Evolutionary conservation across 2,888 invertebrate species (phyloP).

Genomic region (Limulus polyphemus): DNA sequence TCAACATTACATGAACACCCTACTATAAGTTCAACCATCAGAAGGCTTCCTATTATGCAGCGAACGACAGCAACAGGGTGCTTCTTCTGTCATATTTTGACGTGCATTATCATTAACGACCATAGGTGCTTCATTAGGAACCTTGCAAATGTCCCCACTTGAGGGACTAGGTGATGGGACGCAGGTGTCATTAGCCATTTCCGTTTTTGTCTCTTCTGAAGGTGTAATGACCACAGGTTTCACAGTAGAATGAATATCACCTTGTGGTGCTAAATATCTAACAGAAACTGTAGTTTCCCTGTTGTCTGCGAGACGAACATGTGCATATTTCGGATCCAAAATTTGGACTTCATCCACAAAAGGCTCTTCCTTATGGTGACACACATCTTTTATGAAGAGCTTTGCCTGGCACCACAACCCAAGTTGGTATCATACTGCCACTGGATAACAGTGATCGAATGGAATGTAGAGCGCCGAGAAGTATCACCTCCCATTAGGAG

Average conservation of each 20-base stretch:
- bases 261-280: constrained; percentile 1
- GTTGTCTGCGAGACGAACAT: constrained; percentile 3
- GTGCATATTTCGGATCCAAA: constrained; percentile 5
- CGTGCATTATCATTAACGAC: too few relatives aligned
- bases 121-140: too few relatives aligned
- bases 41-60: too few relatives aligned
- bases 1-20: too few relatives aligned
- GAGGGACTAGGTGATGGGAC: too few relatives aligned
- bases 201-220: too few relatives aligned
- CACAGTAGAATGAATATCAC: background rate
- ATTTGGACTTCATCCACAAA: constrained; percentile 6
- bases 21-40: too few relatives aligned
- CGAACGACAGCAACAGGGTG: too few relatives aligned
- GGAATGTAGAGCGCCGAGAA: constrained; percentile 20
- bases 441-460: constrained; percentile 17
- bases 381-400: constrained; percentile 3
- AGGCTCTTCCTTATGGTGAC: constrained; percentile 3
- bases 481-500: constrained; percentile 12
- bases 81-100: too few relatives aligned
- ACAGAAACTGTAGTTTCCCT: constrained; percentile 4
- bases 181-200: too few relatives aligned
- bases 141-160: too few relatives aligned
- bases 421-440: constrained; percentile 10
- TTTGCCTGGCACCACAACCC: constrained; percentile 7
- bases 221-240: too few relatives aligned